Conservation (phyloP, 2,113 vertebrate species). For the Eonycteris spelaea region DNA sequence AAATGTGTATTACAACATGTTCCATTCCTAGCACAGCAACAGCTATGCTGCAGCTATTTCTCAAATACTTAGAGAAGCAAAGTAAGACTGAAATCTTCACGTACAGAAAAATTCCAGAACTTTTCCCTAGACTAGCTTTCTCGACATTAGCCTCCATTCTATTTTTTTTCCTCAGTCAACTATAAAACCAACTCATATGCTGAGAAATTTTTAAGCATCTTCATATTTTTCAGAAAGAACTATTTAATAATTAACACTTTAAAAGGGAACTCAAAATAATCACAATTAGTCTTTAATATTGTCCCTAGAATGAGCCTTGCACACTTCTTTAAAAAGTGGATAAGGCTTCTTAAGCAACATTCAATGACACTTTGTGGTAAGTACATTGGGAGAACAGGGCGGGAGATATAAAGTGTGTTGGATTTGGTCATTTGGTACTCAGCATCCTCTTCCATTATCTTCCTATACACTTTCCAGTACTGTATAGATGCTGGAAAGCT, state of each 20-base stretch:
- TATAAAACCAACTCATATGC: neutral
- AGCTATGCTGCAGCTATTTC: neutral
- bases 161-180: neutral
- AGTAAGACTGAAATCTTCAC: neutral
- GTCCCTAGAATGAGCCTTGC: neutral
- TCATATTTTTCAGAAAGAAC: neutral
- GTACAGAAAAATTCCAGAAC: neutral
- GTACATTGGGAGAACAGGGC: too few relatives aligned
- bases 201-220: neutral
- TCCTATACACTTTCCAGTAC: too few relatives aligned
- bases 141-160: neutral
- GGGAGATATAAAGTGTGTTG: too few relatives aligned
- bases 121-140: neutral
- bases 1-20: neutral
- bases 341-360: too few relatives aligned
- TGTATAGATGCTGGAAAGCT: too few relatives aligned
- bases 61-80: neutral
- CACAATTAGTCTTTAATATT: neutral
- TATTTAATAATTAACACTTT: neutral
- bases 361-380: too few relatives aligned
- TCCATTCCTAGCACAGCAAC: neutral
- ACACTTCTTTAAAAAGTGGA: neutral
- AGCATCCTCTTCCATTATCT: too few relatives aligned
- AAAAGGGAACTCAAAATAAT: neutral
- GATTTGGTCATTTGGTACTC: too few relatives aligned